These are phyloP conservation scores for Spodoptera exigua DNA, from an alignment of 2,888 invertebrate species.

Conservation along the genomic window DNA sequence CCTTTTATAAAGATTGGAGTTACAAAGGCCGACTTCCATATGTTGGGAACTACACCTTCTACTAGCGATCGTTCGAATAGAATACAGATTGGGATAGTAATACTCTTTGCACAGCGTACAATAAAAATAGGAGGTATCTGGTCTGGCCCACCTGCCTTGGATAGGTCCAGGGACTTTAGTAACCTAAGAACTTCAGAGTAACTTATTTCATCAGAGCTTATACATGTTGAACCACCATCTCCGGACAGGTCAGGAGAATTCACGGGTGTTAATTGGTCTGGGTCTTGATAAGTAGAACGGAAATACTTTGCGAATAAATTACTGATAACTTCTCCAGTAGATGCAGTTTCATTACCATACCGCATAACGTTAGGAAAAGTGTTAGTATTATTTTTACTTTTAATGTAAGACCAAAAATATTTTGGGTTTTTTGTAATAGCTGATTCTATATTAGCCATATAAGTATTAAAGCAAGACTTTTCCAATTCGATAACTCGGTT, in stretches of 20 bases:
- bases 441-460: too few species aligned
- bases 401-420: too few species aligned
- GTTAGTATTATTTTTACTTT: too few species aligned
- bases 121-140: constrained; percentile 5
- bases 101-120: constrained; percentile 4
- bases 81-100: constrained; percentile 4
- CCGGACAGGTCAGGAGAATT: background rate
- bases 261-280: background rate
- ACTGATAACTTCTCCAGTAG: too few species aligned
- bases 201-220: constrained; percentile 1
- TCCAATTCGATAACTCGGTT: too few species aligned
- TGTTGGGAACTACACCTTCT: constrained; percentile 2
- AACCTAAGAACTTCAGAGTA: background rate
- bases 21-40: constrained; percentile 8
- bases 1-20: background rate
- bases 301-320: background rate
- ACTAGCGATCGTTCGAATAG: background rate
- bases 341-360: too few species aligned
- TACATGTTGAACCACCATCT: background rate
- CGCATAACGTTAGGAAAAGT: too few species aligned
- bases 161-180: constrained; percentile 1
- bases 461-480: too few species aligned
- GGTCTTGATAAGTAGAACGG: background rate
- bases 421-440: too few species aligned
- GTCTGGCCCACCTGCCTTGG: constrained; percentile 1